A percentile compares a stretch with the other conserved stretches of the same genome.
Evolutionary conservation across 2,113 vertebrate genomes (phyloP).

Genomic region (Phyllopteryx taeniolatus): DNA sequence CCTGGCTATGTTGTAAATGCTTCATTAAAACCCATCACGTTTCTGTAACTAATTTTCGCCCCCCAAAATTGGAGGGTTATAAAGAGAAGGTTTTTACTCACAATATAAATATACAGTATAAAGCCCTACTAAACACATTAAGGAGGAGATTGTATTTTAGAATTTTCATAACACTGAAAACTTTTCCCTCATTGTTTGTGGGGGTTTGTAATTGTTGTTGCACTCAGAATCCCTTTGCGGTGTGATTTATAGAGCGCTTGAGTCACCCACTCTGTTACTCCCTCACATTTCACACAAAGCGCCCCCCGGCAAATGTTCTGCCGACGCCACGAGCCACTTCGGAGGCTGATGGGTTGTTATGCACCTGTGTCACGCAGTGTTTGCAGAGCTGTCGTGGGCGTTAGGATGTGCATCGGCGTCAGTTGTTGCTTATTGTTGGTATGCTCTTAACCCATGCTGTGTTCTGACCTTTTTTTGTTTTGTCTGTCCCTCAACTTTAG

Average conservation of each 20-base stretch:
- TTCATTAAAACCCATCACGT: no score
- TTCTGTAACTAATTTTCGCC: no score
- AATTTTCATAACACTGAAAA: neutral
- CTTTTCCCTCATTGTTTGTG: neutral
- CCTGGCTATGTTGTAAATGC: no score
- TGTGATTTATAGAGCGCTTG: conserved; percentile 30
- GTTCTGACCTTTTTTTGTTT: conserved; percentile 35
- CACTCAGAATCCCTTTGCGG: conserved; percentile 17
- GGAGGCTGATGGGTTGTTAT: conserved; percentile 17
- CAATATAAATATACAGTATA: neutral
- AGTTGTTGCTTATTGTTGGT: conserved; percentile 14
- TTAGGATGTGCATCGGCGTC: conserved; percentile 40
- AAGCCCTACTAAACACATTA: neutral
- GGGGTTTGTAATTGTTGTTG: conserved; percentile 3
- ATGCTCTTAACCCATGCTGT: conserved; percentile 25
- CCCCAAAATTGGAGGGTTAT: no score
- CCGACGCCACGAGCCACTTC: conserved; percentile 17
- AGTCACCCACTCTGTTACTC: conserved; percentile 30
- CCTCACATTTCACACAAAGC: conserved; percentile 30
- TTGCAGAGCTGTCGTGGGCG: conserved; percentile 49
- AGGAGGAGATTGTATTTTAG: neutral
- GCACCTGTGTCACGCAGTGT: conserved; percentile 45
- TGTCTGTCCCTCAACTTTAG: conserved; percentile 10
- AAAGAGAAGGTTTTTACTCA: neutral
- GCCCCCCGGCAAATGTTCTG: conserved; percentile 23